Evolutionary conservation across 2,888 invertebrate genomes (phyloP), one percentile per base, ranked within the genome.

Genomic region (Bhutanitis thaidina): DNA sequence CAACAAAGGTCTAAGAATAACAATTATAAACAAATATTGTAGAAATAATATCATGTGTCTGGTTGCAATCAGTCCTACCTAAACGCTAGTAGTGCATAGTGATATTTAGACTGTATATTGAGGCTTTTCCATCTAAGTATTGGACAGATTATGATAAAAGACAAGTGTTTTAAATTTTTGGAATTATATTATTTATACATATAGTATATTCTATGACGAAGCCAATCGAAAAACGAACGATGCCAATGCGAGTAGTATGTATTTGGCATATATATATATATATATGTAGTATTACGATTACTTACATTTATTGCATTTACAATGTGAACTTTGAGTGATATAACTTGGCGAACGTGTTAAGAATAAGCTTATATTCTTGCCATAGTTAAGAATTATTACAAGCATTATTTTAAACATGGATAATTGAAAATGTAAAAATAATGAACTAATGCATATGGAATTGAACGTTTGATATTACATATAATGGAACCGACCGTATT

Each of bases 51-150:
- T 20, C 14, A 5, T 35, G 15, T 36, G 35, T 30, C 41, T 49
- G 32, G 30, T 51, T 51, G 46, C n/a, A 46, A 32, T 41, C 38
- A 36, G 49, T 49, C 51, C 41, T 29, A 1, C 27, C 43, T 58
- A 20, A 20, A 2, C 20, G 1, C 55, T 63, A 53, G 62, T 77
- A 77, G 71, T 56, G 57, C 55, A 59, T 80, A 78, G 70, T 70
- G 57, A 69, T 69, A 69, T 64, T 70, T 78, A 77, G 79, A 73
- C 69, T 73, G 73, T 74, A 73, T 74, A 72, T 78, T 52, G 83
- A 86, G 80, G 85, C 82, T 84, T 82, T 78, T 76, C 68, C 60
- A 53, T 61, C 51, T 71, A 69, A 61, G 57, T 63, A 68, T 71
- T 70, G 63, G 63, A 66, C 68, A 55, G 68, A 64, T 63, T 63